Conservation (phyloP, 1,140 invertebrate species). For the Danaus melanippus region DNA sequence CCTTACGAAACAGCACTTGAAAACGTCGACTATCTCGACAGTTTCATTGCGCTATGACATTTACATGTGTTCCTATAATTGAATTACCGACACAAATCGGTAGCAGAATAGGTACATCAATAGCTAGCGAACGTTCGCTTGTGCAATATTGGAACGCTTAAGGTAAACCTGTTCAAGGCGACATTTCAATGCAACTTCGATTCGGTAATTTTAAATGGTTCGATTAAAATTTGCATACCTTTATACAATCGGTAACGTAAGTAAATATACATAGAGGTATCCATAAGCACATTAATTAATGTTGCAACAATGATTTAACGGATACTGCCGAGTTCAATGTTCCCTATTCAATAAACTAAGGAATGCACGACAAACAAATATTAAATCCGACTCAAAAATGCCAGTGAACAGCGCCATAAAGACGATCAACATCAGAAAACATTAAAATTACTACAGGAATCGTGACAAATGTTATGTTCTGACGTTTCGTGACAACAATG, state of each 20-base stretch:
- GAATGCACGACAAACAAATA: no score
- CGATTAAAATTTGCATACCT: constrained; percentile 23
- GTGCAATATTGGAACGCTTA: constrained; percentile 38
- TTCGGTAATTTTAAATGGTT: constrained; percentile 5
- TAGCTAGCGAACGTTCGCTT: constrained; percentile 21
- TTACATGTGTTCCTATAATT: constrained; percentile 59
- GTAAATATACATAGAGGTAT: no score
- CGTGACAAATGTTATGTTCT: constrained; percentile 43
- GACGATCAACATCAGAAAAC: no score
- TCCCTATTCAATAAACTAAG: no score
- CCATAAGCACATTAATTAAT: no score
- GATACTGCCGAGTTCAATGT: no score
- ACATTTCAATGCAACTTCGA: constrained; percentile 21
- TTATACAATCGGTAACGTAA: no score
- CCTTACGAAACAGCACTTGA: constrained; percentile 37
- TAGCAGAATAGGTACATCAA: constrained; percentile 28
- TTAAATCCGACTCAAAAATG: no score
- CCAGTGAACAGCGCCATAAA: no score
- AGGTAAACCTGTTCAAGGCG: constrained; percentile 44
- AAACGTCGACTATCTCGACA: constrained; percentile 30
- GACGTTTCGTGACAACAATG: constrained; percentile 40
- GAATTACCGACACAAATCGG: constrained; percentile 50
- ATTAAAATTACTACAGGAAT: constrained; percentile 38
- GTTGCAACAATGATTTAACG: no score
- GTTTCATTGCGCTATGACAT: constrained; percentile 50